phyloP scores from a whole-genome alignment of 2,797 vertebrate species.

The Hapalemur alaotrensis region DNA sequence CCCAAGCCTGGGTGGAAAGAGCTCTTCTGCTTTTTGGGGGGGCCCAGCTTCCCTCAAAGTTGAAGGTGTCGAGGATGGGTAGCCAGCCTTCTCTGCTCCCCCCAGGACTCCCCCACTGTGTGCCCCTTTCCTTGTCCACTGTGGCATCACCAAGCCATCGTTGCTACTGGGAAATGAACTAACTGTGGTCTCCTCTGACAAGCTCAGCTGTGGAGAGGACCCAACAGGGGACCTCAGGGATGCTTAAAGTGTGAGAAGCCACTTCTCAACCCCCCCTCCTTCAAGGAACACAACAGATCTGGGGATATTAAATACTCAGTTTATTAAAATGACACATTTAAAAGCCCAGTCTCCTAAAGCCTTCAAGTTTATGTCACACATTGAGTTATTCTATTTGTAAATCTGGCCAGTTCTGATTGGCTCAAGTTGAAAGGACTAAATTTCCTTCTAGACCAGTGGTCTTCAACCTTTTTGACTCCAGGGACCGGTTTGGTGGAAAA shows the following conservation, averaged over 20 bases:
- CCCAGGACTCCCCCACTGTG: accelerated
- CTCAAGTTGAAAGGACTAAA: background rate
- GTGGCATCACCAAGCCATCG: background rate
- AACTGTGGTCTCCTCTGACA: background rate
- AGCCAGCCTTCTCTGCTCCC: background rate
- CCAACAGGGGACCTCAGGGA: background rate
- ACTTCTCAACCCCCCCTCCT: background rate
- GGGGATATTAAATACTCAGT: background rate
- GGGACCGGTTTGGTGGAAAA: too few relatives aligned
- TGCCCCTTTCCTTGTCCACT: background rate
- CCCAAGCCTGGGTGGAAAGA: background rate
- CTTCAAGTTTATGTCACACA: background rate
- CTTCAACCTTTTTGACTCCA: too few relatives aligned
- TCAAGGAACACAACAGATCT: background rate
- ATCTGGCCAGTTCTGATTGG: background rate
- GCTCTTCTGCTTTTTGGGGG: background rate
- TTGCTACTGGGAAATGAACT: background rate
- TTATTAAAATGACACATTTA: background rate
- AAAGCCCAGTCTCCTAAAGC: background rate
- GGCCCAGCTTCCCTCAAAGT: background rate
- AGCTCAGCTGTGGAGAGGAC: background rate
- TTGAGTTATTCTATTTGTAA: background rate
- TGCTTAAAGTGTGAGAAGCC: background rate
- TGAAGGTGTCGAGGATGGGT: background rate
- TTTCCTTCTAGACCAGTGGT: background rate